These are phyloP conservation scores for Oreochromis aureus DNA, from an alignment of 2,113 vertebrate genomes.

Conservation along the genomic window DNA sequence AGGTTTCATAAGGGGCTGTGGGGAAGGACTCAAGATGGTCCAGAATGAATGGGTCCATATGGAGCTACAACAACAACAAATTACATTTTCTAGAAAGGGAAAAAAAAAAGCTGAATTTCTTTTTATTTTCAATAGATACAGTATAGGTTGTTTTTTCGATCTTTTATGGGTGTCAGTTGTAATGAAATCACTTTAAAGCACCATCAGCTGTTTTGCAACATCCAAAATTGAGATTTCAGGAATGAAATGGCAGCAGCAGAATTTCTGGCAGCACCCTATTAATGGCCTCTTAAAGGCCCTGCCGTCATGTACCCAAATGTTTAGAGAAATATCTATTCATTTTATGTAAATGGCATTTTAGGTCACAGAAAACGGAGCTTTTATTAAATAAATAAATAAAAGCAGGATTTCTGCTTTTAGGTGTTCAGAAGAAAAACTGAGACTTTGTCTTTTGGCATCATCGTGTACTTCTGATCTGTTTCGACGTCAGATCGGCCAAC, in stretches of 20 bases:
- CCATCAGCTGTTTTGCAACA: neutral
- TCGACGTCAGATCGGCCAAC: neutral
- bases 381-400: neutral
- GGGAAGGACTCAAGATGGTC: accelerated
- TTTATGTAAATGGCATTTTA: neutral
- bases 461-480: neutral
- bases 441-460: neutral
- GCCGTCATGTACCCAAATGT: accelerated
- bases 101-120: accelerated
- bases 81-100: accelerated
- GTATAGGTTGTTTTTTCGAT: neutral
- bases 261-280: neutral
- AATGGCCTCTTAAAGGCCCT: neutral
- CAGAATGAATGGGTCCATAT: neutral
- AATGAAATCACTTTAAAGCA: neutral
- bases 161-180: neutral
- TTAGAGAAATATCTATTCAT: neutral
- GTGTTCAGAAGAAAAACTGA: neutral
- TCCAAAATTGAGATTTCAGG: neutral
- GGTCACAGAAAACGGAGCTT: neutral
- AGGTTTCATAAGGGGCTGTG: neutral
- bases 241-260: neutral
- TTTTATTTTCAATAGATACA: neutral
- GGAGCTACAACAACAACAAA: neutral
- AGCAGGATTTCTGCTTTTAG: neutral